Evolutionary conservation across 2,888 invertebrate genomes (phyloP).

Genomic region (Slavum lentiscoides): DNA sequence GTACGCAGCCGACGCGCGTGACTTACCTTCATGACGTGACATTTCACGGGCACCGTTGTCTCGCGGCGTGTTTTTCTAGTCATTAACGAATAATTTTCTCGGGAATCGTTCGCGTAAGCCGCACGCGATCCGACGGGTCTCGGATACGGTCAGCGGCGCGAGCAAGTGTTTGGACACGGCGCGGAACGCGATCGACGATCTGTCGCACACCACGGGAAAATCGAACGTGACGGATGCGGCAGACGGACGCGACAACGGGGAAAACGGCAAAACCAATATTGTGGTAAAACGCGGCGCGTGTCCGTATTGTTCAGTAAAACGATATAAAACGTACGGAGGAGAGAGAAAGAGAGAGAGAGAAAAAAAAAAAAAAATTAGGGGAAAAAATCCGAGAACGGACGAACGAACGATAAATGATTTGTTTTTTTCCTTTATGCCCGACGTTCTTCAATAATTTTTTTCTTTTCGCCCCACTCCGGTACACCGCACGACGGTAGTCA

Average conservation of each 20-base stretch:
- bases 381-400: no score
- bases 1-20: no score
- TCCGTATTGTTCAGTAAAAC: no score
- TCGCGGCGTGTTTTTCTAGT: conserved; percentile 10
- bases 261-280: no score
- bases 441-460: conserved; percentile 14
- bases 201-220: no score
- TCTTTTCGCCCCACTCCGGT: neutral
- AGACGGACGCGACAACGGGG: no score
- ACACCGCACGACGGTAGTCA: no score
- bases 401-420: conserved; percentile 11
- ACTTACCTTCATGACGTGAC: conserved; percentile 94
- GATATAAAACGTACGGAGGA: no score
- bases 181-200: neutral
- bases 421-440: conserved; percentile 37
- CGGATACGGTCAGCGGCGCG: neutral
- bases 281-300: no score
- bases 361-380: neutral
- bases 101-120: neutral
- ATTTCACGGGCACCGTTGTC: conserved; percentile 65
- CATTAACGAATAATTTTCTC: conserved; percentile 40
- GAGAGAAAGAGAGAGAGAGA: neutral
- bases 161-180: neutral
- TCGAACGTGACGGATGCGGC: no score
- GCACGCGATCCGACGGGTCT: neutral